A percentile compares a stretch with the other conserved stretches of the same genome.
phyloP scores from a whole-genome alignment of 1,140 invertebrate genomes.

The Aphaenogaster floridana region DNA sequence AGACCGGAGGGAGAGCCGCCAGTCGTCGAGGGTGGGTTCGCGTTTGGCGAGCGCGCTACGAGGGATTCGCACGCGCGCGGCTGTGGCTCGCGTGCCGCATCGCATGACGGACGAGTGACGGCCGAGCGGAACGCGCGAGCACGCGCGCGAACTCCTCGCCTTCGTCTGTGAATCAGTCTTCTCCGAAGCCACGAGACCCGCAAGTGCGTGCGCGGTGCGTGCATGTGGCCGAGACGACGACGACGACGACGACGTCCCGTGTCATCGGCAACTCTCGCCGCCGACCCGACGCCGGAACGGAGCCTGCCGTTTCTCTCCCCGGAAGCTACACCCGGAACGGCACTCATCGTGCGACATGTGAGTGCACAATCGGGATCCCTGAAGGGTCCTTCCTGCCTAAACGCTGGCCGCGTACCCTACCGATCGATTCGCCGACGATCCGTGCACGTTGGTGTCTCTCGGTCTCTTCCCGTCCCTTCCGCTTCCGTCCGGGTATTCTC shows the following conservation, averaged over 20 bases:
- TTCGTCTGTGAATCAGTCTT: neutral
- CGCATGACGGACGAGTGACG: slow-evolving; percentile 40
- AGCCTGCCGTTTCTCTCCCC: neutral
- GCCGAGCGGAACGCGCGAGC: slow-evolving; percentile 17
- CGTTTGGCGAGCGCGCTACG: neutral
- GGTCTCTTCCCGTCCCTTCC: neutral
- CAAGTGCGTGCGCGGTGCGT: neutral
- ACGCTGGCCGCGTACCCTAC: neutral
- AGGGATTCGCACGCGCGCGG: slow-evolving; percentile 27
- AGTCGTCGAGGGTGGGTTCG: slow-evolving; percentile 34
- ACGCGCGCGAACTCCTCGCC: neutral
- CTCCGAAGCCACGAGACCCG: neutral
- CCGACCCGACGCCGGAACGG: neutral
- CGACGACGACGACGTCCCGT: neutral
- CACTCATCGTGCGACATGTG: slow-evolving; percentile 1
- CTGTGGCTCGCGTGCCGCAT: slow-evolving; percentile 31
- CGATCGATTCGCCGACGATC: slow-evolving; percentile 27
- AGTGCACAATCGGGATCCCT: neutral
- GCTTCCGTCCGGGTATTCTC: neutral
- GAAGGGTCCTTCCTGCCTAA: neutral
- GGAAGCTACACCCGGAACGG: slow-evolving; percentile 18
- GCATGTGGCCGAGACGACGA: slow-evolving; percentile 30
- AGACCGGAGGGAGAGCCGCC: neutral
- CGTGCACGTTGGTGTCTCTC: neutral
- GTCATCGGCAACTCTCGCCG: neutral